Evolutionary conservation across 2,888 invertebrate species (phyloP).

Genomic region (Pediacus dermestoides): DNA sequence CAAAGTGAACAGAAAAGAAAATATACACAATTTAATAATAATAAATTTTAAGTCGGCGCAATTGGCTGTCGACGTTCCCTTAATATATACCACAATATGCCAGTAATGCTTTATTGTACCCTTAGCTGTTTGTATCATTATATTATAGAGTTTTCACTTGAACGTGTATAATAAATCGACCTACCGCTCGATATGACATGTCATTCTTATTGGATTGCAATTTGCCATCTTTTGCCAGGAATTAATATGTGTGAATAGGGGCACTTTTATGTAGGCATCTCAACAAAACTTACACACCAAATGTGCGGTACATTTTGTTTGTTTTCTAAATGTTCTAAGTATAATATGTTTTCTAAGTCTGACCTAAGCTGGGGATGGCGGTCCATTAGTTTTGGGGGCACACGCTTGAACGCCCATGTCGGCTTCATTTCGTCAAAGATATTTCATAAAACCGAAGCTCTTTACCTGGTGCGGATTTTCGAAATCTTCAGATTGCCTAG

Average conservation of each 20-base stretch:
- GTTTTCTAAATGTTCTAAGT: slow-evolving; percentile 28
- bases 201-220: slow-evolving; percentile 24
- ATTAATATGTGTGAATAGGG: neutral
- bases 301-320: slow-evolving; percentile 11
- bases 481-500: slow-evolving; percentile 24
- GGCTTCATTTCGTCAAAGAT: slow-evolving; percentile 40
- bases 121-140: too few species aligned
- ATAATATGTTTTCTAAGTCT: slow-evolving; percentile 31
- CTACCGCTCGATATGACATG: too few species aligned
- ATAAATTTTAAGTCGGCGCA: slow-evolving; percentile 25
- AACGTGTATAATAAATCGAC: too few species aligned
- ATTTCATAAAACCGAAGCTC: slow-evolving; percentile 14
- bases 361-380: slow-evolving; percentile 34
- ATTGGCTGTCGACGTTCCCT: slow-evolving; percentile 23
- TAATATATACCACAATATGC: slow-evolving; percentile 12
- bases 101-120: neutral
- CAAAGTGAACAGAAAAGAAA: neutral
- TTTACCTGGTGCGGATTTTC: slow-evolving; percentile 23
- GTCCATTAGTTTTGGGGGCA: slow-evolving; percentile 45
- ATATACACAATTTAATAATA: slow-evolving; percentile 23
- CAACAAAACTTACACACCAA: neutral
- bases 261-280: slow-evolving; percentile 2
- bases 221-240: slow-evolving; percentile 16
- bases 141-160: too few species aligned
- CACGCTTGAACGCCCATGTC: slow-evolving; percentile 48